A percentile compares a stretch with the other conserved stretches of the same genome.
Evolutionary conservation across 2,888 invertebrate genomes (phyloP).

Genomic region (Cataglyphis rosenhaueri): DNA sequence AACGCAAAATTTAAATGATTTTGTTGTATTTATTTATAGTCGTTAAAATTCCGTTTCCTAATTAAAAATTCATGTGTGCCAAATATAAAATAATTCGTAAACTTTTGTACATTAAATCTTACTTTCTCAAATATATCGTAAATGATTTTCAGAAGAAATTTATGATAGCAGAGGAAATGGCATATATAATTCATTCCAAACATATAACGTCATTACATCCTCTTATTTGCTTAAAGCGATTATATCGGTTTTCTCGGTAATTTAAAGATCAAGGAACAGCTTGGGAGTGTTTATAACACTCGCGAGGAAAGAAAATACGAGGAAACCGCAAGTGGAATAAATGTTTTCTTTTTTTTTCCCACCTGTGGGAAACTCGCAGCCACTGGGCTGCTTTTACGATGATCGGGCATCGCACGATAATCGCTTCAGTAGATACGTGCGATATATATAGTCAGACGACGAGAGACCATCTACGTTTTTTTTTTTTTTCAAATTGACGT

Average conservation of each 20-base stretch:
- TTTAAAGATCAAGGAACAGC: conserved; percentile 30
- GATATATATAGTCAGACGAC: background rate
- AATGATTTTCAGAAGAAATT: conserved; percentile 15
- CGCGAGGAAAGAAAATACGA: conserved; percentile 15
- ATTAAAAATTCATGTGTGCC: background rate
- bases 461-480: background rate
- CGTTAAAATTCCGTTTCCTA: background rate
- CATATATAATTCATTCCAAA: conserved; percentile 15
- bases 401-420: conserved; percentile 2
- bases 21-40: background rate
- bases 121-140: background rate
- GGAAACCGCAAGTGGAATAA: conserved; percentile 45
- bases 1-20: background rate
- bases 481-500: background rate
- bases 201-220: conserved; percentile 15
- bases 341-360: conserved; percentile 32
- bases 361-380: conserved; percentile 55
- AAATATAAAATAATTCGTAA: background rate
- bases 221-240: conserved; percentile 36
- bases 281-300: conserved; percentile 31
- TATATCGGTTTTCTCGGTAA: conserved; percentile 25
- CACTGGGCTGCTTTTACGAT: conserved; percentile 40
- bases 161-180: background rate
- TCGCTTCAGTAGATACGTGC: conserved; percentile 18
- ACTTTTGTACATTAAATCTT: conserved; percentile 6